These are phyloP conservation scores for Automeris io DNA, from an alignment of 2,888 invertebrate species.

Conservation along the genomic window DNA sequence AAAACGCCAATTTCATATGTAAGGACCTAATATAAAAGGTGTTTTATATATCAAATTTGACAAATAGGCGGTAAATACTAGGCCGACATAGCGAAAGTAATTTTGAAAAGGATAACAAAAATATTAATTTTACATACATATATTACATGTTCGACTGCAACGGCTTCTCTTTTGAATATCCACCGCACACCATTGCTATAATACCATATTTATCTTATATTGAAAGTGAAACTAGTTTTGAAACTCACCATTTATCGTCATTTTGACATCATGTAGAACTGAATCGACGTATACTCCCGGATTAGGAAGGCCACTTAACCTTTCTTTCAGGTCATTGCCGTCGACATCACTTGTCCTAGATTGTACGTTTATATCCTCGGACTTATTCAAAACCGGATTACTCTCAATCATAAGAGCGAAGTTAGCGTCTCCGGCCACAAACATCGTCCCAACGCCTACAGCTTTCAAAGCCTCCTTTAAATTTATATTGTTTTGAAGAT, in stretches of 20 bases:
- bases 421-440: constrained; percentile 78
- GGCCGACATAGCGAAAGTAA: no score
- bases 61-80: no score
- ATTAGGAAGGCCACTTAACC: constrained; percentile 57
- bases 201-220: no score
- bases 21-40: no score
- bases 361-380: constrained; percentile 35
- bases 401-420: constrained; percentile 79
- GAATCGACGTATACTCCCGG: constrained; percentile 80
- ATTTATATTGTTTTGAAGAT: constrained; percentile 76
- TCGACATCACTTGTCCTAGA: constrained; percentile 27
- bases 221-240: neutral
- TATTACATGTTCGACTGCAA: no score
- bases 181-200: no score
- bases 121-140: no score
- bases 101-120: no score
- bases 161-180: no score
- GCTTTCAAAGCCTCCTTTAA: constrained; percentile 72
- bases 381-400: constrained; percentile 25
- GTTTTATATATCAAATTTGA: no score
- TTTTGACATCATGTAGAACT: constrained; percentile 80
- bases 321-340: constrained; percentile 24
- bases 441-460: constrained; percentile 80
- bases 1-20: no score
- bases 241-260: constrained; percentile 74